These are phyloP conservation scores for Anastatus disparis DNA, from an alignment of 1,140 invertebrate species.

Conservation along the genomic window DNA sequence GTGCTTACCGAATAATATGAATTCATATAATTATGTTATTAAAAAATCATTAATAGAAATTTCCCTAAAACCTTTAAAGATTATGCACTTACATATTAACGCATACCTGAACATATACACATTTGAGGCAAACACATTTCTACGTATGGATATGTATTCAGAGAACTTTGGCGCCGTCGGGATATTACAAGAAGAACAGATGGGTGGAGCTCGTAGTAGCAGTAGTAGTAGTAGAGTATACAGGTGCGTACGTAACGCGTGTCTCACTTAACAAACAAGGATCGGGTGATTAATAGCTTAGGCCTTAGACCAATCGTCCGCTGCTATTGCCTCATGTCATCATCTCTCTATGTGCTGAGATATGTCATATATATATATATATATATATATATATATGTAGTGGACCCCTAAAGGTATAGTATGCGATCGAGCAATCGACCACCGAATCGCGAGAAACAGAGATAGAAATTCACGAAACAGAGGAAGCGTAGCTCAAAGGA, in stretches of 20 bases:
- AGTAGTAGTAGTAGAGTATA: not conserved
- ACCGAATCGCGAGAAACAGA: slow-evolving; percentile 27
- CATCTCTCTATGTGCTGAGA: slow-evolving; percentile 47
- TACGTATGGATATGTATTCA: too few relatives aligned
- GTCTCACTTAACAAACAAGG: slow-evolving; percentile 63
- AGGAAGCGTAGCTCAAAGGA: too few relatives aligned
- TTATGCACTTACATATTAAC: too few relatives aligned
- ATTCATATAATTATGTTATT: too few relatives aligned
- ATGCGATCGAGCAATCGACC: slow-evolving; percentile 9
- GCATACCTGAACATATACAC: too few relatives aligned
- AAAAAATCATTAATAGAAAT: slow-evolving; percentile 52
- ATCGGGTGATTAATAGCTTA: slow-evolving; percentile 60
- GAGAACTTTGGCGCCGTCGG: slow-evolving; percentile 46
- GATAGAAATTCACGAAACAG: too few relatives aligned
- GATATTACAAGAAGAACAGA: slow-evolving; percentile 57
- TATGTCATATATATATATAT: too few relatives aligned
- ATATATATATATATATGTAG: too few relatives aligned
- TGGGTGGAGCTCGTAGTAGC: not conserved
- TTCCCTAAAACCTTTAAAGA: slow-evolving; percentile 33
- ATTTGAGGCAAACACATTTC: too few relatives aligned
- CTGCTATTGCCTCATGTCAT: slow-evolving; percentile 31
- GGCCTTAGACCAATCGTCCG: slow-evolving; percentile 53
- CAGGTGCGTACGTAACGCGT: slow-evolving; percentile 53
- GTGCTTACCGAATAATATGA: too few relatives aligned
- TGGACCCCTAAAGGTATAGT: not conserved